A percentile compares a stretch with the other conserved stretches of the same genome.
phyloP scores from a whole-genome alignment of 2,797 vertebrate species.

The Diplodus sargus region DNA sequence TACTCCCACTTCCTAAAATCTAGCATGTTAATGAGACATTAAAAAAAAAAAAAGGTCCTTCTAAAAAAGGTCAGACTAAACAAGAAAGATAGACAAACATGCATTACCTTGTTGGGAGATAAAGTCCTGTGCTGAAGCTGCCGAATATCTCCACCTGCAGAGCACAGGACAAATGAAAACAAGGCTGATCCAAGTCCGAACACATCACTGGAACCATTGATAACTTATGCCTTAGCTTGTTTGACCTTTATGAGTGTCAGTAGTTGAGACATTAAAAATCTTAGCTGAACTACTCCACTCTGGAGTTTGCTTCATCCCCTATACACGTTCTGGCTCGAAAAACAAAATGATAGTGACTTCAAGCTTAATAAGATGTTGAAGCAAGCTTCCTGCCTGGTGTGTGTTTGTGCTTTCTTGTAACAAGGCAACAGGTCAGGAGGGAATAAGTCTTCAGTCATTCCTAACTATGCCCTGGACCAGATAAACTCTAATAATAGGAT shows the following conservation, averaged over 20 bases:
- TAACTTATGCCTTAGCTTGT: background rate
- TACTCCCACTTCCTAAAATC: conserved; percentile 16
- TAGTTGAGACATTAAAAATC: background rate
- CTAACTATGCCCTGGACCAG: too few relatives aligned
- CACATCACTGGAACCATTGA: background rate
- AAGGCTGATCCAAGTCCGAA: background rate
- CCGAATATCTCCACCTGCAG: conserved; percentile 97
- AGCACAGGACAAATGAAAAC: conserved; percentile 13
- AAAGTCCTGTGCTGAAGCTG: conserved; percentile 98
- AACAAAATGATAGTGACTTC: background rate
- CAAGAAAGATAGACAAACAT: background rate
- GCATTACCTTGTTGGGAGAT: conserved; percentile 97
- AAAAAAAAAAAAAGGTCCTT: background rate
- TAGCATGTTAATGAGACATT: background rate
- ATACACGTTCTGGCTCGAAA: background rate
- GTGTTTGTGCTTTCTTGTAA: background rate
- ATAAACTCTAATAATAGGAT: background rate
- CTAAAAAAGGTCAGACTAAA: conserved; percentile 1
- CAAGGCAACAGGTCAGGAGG: background rate
- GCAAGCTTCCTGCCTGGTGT: background rate
- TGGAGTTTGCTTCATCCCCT: background rate
- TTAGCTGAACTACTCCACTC: background rate
- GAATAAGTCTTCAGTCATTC: background rate
- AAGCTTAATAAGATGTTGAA: background rate
- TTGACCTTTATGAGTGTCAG: background rate